Percentiles rank a stretch among this genome's conserved stretches.
These are phyloP conservation scores for Carassius gibelio DNA, from an alignment of 2,113 vertebrate genomes.

Conservation along the genomic window DNA sequence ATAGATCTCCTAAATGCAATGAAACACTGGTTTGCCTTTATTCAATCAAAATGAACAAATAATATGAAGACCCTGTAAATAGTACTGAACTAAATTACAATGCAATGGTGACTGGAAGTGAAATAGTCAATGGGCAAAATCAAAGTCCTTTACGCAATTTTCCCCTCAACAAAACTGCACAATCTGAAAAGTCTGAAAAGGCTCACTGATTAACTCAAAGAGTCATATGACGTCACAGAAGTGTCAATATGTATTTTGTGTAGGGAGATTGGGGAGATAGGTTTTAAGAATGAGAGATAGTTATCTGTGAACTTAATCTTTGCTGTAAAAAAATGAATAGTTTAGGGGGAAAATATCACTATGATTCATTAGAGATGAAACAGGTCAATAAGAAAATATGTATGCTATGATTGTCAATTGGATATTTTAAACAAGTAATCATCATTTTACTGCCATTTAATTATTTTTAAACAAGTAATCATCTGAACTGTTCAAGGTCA, in stretches of 20 bases:
- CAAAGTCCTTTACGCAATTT: not conserved
- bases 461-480: not conserved
- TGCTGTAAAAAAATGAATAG: not conserved
- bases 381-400: not conserved
- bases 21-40: not conserved
- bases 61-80: not conserved
- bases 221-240: constrained; percentile 20
- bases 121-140: not conserved
- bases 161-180: constrained; percentile 13
- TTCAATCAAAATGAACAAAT: not conserved
- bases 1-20: not conserved
- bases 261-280: not conserved
- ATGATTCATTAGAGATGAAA: not conserved
- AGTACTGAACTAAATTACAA: not conserved
- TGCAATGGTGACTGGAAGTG: not conserved
- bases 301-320: not conserved
- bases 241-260: constrained; percentile 40
- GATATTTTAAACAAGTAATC: not conserved
- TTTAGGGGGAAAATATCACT: not conserved
- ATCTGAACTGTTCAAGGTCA: not conserved
- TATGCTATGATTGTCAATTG: not conserved
- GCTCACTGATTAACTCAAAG: constrained; percentile 19
- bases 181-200: constrained; percentile 9
- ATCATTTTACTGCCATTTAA: not conserved
- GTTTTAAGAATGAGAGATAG: constrained; percentile 5